A percentile compares a stretch with the other conserved stretches of the same genome.
Evolutionary conservation across 2,797 vertebrate species (phyloP).

Genomic region (Labroides dimidiatus): DNA sequence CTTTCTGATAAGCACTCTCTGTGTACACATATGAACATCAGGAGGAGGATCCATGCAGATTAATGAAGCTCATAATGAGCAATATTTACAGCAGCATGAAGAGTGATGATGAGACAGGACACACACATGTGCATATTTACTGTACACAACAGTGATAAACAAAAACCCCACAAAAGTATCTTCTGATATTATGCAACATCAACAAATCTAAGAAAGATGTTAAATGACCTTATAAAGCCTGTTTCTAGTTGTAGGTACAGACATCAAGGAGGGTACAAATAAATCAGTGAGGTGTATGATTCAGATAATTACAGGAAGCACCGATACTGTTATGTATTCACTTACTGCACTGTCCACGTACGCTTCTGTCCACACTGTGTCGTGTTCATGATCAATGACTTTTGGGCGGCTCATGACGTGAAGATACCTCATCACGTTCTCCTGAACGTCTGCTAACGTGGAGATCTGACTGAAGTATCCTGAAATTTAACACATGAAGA

Average conservation of each 20-base stretch:
- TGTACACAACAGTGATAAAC: slow-evolving; percentile 20
- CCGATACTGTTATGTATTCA: slow-evolving; percentile 35
- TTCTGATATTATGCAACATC: not conserved
- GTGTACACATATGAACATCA: slow-evolving; percentile 60
- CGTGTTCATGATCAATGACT: slow-evolving; percentile 97
- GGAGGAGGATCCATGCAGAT: slow-evolving; percentile 54
- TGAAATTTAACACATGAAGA: slow-evolving; percentile 62
- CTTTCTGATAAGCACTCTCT: slow-evolving; percentile 40
- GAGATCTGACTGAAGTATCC: slow-evolving; percentile 99
- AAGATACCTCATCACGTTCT: slow-evolving; percentile 98
- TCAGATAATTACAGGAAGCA: not conserved
- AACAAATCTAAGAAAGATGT: not conserved
- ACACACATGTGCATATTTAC: slow-evolving; percentile 44
- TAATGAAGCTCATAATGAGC: slow-evolving; percentile 82
- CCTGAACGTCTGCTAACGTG: slow-evolving; percentile 96
- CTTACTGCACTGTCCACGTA: slow-evolving; percentile 97
- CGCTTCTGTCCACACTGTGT: slow-evolving; percentile 97
- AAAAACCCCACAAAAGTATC: not conserved
- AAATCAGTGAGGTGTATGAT: not conserved
- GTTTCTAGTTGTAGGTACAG: not conserved
- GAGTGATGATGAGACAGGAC: slow-evolving; percentile 65
- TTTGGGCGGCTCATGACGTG: slow-evolving; percentile 98
- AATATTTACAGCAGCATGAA: slow-evolving; percentile 72
- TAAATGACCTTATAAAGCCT: too few species aligned
- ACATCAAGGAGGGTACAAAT: not conserved